phyloP scores from a whole-genome alignment of 2,113 vertebrate species.

The Scatophagus argus region DNA sequence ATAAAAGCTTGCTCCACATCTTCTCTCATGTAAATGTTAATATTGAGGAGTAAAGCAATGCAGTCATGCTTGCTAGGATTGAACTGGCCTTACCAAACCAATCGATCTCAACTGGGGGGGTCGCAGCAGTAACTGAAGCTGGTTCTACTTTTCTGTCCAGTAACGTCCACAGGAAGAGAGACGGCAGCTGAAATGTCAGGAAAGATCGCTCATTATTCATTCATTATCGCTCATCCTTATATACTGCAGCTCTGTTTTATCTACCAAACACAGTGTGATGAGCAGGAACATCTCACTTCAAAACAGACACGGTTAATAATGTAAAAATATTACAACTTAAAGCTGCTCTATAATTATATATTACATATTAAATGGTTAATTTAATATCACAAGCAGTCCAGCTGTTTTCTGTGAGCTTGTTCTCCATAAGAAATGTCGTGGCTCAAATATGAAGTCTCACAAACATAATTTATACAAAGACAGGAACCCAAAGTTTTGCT shows the following conservation, averaged over 20 bases:
- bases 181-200: background rate
- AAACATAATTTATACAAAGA: too few species aligned
- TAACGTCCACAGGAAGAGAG: slow-evolving; percentile 5
- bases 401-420: background rate
- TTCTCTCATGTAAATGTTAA: slow-evolving; percentile 54
- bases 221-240: too few species aligned
- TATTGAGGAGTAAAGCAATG: slow-evolving; percentile 29
- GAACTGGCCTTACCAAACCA: slow-evolving; percentile 28
- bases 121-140: slow-evolving; percentile 14
- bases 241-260: background rate
- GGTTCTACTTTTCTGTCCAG: background rate
- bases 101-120: slow-evolving; percentile 16
- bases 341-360: background rate
- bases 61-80: slow-evolving; percentile 1
- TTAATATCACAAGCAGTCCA: too few species aligned
- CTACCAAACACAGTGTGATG: background rate
- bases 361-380: too few species aligned
- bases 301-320: background rate
- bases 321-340: background rate
- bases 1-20: slow-evolving; percentile 27
- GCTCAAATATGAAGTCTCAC: too few species aligned
- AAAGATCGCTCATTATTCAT: slow-evolving; percentile 16
- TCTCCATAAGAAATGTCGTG: too few species aligned
- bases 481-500: too few species aligned
- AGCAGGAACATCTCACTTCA: background rate